phyloP scores from a whole-genome alignment of 2,888 invertebrate genomes.

The Seladonia tumulorum region DNA sequence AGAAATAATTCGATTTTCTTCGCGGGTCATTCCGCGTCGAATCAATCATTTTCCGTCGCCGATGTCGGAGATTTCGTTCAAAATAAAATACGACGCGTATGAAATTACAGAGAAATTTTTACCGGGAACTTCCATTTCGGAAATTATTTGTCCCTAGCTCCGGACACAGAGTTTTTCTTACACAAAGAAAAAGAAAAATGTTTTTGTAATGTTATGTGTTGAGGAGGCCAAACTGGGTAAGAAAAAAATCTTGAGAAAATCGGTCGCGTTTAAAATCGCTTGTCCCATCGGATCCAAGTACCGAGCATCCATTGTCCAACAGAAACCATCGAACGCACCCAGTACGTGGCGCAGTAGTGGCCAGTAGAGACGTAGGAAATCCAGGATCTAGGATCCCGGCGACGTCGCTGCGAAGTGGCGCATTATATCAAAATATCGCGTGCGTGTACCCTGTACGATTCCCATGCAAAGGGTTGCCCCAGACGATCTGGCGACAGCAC shows the following conservation, averaged over 20 bases:
- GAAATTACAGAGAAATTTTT: not conserved
- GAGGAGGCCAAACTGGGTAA: no score
- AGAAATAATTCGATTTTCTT: not conserved
- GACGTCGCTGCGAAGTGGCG: slow-evolving; percentile 2
- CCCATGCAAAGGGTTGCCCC: slow-evolving; percentile 57
- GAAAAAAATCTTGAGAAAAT: not conserved
- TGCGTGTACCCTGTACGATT: slow-evolving; percentile 51
- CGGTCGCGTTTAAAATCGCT: not conserved
- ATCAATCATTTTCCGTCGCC: not conserved
- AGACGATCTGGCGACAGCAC: slow-evolving; percentile 29
- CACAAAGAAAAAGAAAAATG: no score
- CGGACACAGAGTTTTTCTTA: no score
- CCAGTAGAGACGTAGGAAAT: not conserved
- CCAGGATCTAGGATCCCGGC: not conserved
- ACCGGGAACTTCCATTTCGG: not conserved
- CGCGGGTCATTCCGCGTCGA: not conserved
- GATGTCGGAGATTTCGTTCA: not conserved
- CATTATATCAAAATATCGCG: slow-evolving; percentile 65
- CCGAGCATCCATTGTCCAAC: not conserved
- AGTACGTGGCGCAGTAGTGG: not conserved
- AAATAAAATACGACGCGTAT: not conserved
- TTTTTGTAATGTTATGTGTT: no score
- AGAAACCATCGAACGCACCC: not conserved
- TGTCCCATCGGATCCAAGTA: no score
- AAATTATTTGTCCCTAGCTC: not conserved